phyloP scores from a whole-genome alignment of 2,797 vertebrate species.

The Pogoniulus pusillus region DNA sequence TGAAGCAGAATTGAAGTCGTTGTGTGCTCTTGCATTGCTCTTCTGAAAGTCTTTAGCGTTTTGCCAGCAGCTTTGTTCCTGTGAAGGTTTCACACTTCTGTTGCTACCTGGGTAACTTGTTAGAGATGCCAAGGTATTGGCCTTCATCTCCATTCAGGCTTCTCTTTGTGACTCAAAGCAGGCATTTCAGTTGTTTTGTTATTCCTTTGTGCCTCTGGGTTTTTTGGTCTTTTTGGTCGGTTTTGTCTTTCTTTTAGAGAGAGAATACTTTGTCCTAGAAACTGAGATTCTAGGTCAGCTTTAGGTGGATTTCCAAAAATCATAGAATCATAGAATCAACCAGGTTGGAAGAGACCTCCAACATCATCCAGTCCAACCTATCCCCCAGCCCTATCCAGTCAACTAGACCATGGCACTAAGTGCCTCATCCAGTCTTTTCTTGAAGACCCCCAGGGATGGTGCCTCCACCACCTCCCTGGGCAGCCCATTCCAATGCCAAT shows the following conservation, averaged over 20 bases:
- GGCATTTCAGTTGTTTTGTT: not conserved
- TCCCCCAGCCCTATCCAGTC: too few relatives aligned
- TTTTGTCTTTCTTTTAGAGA: not conserved
- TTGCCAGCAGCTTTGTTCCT: not conserved
- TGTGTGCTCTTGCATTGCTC: not conserved
- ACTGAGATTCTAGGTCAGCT: not conserved
- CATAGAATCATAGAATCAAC: too few relatives aligned
- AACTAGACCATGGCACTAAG: too few relatives aligned
- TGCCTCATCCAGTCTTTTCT: too few relatives aligned
- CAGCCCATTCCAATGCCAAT: too few relatives aligned
- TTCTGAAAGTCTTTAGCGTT: not conserved
- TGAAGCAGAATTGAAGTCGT: not conserved
- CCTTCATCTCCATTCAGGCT: not conserved
- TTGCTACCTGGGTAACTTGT: not conserved
- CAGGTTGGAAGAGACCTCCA: too few relatives aligned
- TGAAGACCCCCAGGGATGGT: too few relatives aligned
- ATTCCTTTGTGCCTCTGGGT: rapidly evolving
- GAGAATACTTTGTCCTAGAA: not conserved
- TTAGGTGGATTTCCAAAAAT: not conserved
- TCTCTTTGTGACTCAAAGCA: not conserved
- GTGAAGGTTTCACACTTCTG: not conserved
- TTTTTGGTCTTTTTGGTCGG: not conserved
- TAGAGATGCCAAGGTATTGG: not conserved
- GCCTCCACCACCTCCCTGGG: too few relatives aligned
- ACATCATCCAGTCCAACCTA: too few relatives aligned